Evolutionary conservation across 2,113 vertebrate species (phyloP), one percentile per base, ranked within the genome.

Genomic region (Boulengeromyrus knoepffleri): DNA sequence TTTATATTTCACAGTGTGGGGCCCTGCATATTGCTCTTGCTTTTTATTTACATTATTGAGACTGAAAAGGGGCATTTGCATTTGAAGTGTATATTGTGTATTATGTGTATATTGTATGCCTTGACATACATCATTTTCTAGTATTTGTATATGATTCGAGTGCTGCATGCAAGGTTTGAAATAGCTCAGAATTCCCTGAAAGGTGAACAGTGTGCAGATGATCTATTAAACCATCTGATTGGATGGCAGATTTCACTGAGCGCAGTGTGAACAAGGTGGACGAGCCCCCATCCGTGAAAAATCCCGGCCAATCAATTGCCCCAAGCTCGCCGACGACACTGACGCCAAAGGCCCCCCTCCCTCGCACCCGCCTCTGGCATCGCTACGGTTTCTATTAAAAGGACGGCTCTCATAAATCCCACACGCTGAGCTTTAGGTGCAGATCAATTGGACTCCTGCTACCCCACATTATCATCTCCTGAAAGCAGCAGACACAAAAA

Each of bases 361-460:
- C 13, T 70, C 10, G n/a, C 39, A 56, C 90, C 90, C 90, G 88
- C 87, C 88, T 90, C 62, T 88, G 1, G 12, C 70, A 1, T 90
- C 89, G 87, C 91, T 92, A 90, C 91, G 89, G 90, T 91, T 74
- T 5, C 92, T 90, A 92, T 91, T 89, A 91, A 91, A 88, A 91
- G 89, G 88, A 90, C 10, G 84, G 90, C 88, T 19, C 74, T 93
- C 84, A 91, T 52, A 91, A 90, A 92, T 91, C 56, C 88, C 92
- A 53, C 92, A 85, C 90, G 17, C 74, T 92, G 92, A 91, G 91
- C 92, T 91, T 91, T 91, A 93, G 92, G 91, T 91, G 88, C 39
- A 92, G 92, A 92, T 91, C 91, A 21, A 93, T 91, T 89, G 52
- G 27, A 10, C 89, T 89, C 24, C 47, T 42, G 80, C 77, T 88